These are phyloP conservation scores for Python bivittatus DNA, from an alignment of 2,113 vertebrate genomes.

Conservation along the genomic window DNA sequence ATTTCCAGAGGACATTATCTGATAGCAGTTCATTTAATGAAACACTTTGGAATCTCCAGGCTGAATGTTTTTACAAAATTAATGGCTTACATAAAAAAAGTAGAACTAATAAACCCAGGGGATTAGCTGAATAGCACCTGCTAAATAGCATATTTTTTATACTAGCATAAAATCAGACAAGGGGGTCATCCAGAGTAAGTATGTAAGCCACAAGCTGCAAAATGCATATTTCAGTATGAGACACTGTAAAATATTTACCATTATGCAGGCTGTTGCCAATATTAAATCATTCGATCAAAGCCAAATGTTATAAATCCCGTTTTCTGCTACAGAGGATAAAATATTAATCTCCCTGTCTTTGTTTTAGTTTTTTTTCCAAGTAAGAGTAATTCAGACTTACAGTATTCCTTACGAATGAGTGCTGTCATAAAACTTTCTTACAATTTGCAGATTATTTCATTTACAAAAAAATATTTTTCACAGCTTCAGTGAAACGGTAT, in stretches of 20 bases:
- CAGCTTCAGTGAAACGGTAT: neutral
- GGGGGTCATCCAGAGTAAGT: conserved; percentile 39
- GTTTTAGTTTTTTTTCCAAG: neutral
- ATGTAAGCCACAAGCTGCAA: conserved; percentile 48
- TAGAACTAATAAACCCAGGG: conserved; percentile 45
- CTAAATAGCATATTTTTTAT: conserved; percentile 60
- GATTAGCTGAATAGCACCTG: conserved; percentile 61
- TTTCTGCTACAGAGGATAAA: neutral
- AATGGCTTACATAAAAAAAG: conserved; percentile 9
- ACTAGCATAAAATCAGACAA: conserved; percentile 43
- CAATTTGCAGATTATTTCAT: neutral
- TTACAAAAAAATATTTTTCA: neutral
- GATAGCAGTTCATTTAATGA: neutral
- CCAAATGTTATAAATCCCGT: conserved; percentile 17
- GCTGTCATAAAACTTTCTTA: neutral
- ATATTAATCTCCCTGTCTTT: conserved; percentile 28
- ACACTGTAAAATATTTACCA: conserved; percentile 61
- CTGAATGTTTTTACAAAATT: neutral
- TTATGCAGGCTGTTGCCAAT: conserved; percentile 36
- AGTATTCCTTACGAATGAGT: conserved; percentile 10
- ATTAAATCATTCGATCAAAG: conserved; percentile 66
- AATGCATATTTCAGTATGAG: conserved; percentile 43
- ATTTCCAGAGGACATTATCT: neutral
- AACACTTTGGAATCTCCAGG: neutral
- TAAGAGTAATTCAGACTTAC: neutral